Conservation (phyloP, 2,888 invertebrate genomes). For the Bursaphelenchus okinawaensis region DNA sequence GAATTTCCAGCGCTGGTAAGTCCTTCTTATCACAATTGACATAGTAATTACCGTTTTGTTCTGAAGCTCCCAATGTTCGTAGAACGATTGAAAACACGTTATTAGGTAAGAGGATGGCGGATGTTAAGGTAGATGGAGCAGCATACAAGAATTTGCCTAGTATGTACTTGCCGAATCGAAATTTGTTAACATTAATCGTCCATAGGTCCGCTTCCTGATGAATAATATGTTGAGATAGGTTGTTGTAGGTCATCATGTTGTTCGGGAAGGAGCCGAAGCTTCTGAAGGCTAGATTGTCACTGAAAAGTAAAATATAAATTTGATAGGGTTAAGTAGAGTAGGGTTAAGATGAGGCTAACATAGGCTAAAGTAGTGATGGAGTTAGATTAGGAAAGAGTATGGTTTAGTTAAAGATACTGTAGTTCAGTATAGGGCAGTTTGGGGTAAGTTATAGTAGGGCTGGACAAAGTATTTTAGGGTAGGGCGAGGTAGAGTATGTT, state of each 20-base stretch:
- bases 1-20: background rate
- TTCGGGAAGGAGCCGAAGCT: background rate
- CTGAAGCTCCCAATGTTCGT: background rate
- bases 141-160: background rate
- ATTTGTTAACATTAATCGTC: background rate
- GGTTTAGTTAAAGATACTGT: too few species aligned
- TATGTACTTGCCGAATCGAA: background rate
- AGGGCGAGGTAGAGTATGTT: too few species aligned
- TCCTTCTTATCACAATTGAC: background rate
- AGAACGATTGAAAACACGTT: background rate
- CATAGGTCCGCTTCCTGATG: background rate
- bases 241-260: background rate
- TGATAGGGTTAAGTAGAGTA: too few species aligned
- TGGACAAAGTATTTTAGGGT: too few species aligned
- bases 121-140: background rate
- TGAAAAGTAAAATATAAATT: too few species aligned
- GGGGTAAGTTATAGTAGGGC: too few species aligned
- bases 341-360: too few species aligned
- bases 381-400: too few species aligned
- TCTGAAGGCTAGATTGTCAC: background rate
- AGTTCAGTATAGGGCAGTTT: too few species aligned
- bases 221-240: background rate
- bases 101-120: background rate
- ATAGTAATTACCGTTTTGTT: background rate
- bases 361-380: too few species aligned